Conservation (phyloP, 1,140 invertebrate genomes). For the Linepithema humile region DNA sequence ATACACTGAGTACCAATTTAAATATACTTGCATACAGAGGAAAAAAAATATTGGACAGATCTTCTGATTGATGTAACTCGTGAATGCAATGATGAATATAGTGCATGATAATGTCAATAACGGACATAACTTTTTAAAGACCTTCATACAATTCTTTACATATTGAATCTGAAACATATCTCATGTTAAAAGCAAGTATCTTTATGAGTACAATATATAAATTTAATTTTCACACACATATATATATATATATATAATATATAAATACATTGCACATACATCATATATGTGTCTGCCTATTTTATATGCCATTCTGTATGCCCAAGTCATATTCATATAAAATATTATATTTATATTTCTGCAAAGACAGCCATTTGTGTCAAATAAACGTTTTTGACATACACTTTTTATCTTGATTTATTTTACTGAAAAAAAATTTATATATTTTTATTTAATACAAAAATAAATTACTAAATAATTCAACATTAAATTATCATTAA, state of each 20-base stretch:
- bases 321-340: not conserved
- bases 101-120: conserved; percentile 40
- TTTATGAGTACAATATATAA: not conserved
- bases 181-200: not conserved
- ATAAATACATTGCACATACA: conserved; percentile 1
- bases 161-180: conserved; percentile 1
- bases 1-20: conserved; percentile 76
- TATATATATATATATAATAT: not conserved
- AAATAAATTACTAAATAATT: not conserved
- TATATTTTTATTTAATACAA: not conserved
- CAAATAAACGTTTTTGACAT: not conserved
- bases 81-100: conserved; percentile 51
- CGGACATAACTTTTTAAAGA: conserved; percentile 35
- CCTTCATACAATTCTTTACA: conserved; percentile 29
- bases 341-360: conserved; percentile 5
- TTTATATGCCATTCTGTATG: not conserved
- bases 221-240: not conserved
- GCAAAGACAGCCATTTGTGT: not conserved
- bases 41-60: conserved; percentile 73
- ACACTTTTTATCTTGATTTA: not conserved
- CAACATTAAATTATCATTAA: not conserved
- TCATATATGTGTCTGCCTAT: not conserved
- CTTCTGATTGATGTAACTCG: conserved; percentile 70
- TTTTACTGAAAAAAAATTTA: not conserved
- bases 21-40: conserved; percentile 73